phyloP scores from a whole-genome alignment of 2,797 vertebrate genomes.

The Arvicola amphibius region DNA sequence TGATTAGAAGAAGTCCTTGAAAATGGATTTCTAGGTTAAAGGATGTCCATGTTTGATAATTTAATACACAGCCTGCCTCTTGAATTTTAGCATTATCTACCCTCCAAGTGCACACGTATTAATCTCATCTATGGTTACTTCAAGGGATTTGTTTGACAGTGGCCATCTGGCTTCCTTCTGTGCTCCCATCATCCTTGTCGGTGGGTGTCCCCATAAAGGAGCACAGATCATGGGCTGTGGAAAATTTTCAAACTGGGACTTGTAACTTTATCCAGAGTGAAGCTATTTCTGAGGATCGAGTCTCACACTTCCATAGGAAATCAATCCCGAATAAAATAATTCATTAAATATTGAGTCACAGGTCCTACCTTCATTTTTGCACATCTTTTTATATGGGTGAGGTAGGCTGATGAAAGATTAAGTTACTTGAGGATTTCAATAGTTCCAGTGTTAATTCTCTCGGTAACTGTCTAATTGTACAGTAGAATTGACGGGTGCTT shows the following conservation, averaged over 20 bases:
- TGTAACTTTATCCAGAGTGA: not conserved
- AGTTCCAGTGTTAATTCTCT: not conserved
- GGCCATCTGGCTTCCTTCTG: not conserved
- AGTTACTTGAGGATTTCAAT: constrained; percentile 32
- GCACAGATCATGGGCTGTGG: not conserved
- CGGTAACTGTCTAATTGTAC: constrained; percentile 19
- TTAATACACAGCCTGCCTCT: not conserved
- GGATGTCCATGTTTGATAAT: constrained; percentile 15
- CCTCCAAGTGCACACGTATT: not conserved
- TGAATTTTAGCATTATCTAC: not conserved
- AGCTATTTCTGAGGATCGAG: not conserved
- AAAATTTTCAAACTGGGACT: not conserved
- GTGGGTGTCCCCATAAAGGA: not conserved
- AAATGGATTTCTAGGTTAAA: constrained; percentile 53
- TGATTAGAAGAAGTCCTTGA: constrained; percentile 46
- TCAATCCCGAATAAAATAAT: not conserved
- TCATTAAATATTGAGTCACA: not conserved
- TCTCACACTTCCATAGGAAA: not conserved
- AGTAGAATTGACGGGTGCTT: not conserved
- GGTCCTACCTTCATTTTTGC: not conserved
- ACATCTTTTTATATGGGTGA: not conserved
- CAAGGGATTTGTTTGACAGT: not conserved
- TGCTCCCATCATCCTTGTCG: too few species aligned
- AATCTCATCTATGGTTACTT: not conserved
- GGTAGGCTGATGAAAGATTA: not conserved